Conservation (phyloP, 1,140 invertebrate species). For the Nasonia vitripennis region DNA sequence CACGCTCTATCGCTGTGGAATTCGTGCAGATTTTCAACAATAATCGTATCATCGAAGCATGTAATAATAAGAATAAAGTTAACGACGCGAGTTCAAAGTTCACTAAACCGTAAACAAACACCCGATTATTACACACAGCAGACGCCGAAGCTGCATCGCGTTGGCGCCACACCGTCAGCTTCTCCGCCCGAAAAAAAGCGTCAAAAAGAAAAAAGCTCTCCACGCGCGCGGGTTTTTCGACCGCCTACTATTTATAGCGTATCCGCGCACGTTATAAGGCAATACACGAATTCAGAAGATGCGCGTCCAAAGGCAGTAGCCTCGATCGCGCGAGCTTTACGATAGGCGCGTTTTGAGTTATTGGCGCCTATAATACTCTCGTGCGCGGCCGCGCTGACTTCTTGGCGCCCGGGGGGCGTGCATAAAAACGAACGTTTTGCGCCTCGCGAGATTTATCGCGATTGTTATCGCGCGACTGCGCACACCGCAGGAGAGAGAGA, state of each 20-base stretch:
- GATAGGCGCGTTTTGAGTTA: slow-evolving; percentile 40
- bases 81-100: not conserved
- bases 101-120: not conserved
- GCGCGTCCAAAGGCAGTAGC: not conserved
- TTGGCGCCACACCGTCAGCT: not conserved
- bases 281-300: slow-evolving; percentile 41
- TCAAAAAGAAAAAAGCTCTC: not conserved
- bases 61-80: too few relatives aligned
- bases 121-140: not conserved
- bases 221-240: slow-evolving; percentile 7
- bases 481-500: not conserved
- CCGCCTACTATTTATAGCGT: slow-evolving; percentile 34
- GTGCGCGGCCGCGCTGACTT: not conserved
- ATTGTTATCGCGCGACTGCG: slow-evolving; percentile 22
- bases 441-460: slow-evolving; percentile 35
- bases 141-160: too few relatives aligned
- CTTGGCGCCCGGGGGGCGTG: not conserved
- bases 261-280: slow-evolving; percentile 5
- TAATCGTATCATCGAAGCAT: too few relatives aligned
- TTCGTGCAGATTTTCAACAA: too few relatives aligned
- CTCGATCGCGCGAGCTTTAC: not conserved
- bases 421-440: slow-evolving; percentile 22
- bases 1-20: too few relatives aligned
- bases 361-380: slow-evolving; percentile 18
- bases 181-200: not conserved